Conservation (phyloP, 2,113 vertebrate species). For the Hemibagrus wyckioides region DNA sequence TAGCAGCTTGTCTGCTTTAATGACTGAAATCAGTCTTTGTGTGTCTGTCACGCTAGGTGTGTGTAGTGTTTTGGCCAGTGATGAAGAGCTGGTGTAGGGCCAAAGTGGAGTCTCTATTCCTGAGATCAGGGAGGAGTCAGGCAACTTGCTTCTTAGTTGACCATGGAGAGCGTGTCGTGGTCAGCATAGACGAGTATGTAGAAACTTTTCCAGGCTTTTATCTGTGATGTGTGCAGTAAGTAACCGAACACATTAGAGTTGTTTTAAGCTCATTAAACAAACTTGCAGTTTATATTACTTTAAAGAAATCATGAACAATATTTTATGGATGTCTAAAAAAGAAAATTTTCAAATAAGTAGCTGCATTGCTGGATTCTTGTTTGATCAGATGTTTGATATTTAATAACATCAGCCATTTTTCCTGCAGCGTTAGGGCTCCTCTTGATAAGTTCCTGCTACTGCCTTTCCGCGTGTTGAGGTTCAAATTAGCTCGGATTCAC, state of each 20-base stretch:
- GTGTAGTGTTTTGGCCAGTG: constrained; percentile 66
- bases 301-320: neutral
- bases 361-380: neutral
- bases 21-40: neutral
- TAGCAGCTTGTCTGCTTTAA: neutral
- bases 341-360: neutral
- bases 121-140: constrained; percentile 38
- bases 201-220: neutral
- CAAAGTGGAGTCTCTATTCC: constrained; percentile 62
- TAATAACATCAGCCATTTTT: neutral
- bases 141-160: constrained; percentile 70
- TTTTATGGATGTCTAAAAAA: neutral
- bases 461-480: constrained; percentile 81
- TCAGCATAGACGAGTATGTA: constrained; percentile 65
- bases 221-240: neutral
- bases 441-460: constrained; percentile 77
- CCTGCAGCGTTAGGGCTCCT: constrained; percentile 75
- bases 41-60: constrained; percentile 60
- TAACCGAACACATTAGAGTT: neutral
- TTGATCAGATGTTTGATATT: neutral
- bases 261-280: neutral
- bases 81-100: constrained; percentile 72
- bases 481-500: constrained; percentile 77
- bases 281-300: neutral
- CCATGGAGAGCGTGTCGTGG: constrained; percentile 64